Base-by-base conservation (phyloP, 2,888 invertebrate genomes). In the Drosophila anomelani region DNA sequence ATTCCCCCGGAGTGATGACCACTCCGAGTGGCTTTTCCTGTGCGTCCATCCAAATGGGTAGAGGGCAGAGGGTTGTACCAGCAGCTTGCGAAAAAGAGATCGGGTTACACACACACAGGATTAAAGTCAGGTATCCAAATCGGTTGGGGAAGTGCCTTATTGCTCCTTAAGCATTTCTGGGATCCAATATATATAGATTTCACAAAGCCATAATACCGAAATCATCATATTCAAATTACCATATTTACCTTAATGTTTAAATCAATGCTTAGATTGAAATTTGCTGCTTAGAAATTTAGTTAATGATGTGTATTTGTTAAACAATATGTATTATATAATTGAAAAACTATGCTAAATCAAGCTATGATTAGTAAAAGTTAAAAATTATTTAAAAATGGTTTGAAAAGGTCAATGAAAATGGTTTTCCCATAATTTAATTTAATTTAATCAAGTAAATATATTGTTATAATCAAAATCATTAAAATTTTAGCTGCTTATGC, bases 41-140 rank as follows among this genome's bases (percentile, higher is more conserved):
- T 17, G 41, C 20, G 49, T n/a, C 44, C 51, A n/a, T 53, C 44
- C 58, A 51, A 55, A 55, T 44, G 47, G 8, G 36, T 34, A 58
- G 84, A 79, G 87, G 87, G 87, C 64, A 60, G 84, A 81, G 87
- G 87, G 87, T 67, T 53, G 71, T 53, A 66, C 59, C 36, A 81
- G 69, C 60, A 56, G 32, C 68, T 81, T 70, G 39, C 38, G 61
- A 39, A 53, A 51, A 61, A 61, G 13, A 23, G 10, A 29, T 32
- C n/a, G 17, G 38, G 29, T 54, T 20, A 29, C 38, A 39, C 29
- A 9, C 26, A 4, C 23, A 38, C 8, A 53, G 43, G 41, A 10
- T 26, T 1, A 0, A 26, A 26, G 26, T 26, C 26, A 26, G 26
- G 26, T 26, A 26, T 26, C 4, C 3, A 26, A 26, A 26, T 26